Conservation (phyloP, 2,113 vertebrate species). For the Ramphastos sulfuratus region DNA sequence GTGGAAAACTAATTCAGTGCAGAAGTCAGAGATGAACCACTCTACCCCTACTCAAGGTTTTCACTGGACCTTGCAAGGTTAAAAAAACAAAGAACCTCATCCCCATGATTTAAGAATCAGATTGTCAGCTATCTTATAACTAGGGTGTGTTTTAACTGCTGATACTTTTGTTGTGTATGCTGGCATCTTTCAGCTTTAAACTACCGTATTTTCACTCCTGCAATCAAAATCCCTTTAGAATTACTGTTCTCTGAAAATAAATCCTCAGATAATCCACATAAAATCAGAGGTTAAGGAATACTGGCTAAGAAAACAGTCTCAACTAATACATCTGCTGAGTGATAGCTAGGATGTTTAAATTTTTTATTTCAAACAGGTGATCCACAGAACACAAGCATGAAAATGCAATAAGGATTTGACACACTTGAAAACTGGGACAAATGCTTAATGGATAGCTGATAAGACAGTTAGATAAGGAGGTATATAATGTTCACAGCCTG, state of each 20-base stretch:
- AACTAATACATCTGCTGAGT: background rate
- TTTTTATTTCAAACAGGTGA: slow-evolving; percentile 9
- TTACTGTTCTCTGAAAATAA: background rate
- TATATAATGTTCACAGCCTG: background rate
- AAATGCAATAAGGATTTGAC: background rate
- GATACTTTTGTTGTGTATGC: background rate
- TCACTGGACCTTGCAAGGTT: background rate
- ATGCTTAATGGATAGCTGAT: background rate
- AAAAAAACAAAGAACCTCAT: background rate
- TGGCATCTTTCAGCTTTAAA: background rate
- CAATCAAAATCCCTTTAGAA: background rate
- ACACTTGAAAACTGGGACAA: slow-evolving; percentile 8
- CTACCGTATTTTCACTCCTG: background rate
- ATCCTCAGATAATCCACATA: background rate
- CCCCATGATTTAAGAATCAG: background rate
- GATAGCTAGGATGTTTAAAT: background rate
- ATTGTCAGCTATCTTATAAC: background rate
- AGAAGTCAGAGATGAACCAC: background rate
- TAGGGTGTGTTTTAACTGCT: background rate
- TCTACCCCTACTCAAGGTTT: background rate
- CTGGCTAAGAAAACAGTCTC: background rate
- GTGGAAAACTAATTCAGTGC: background rate
- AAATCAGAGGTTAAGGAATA: slow-evolving; percentile 11
- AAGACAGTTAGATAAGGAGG: background rate
- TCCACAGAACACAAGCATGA: background rate